A percentile compares a stretch with the other conserved stretches of the same genome.
These are phyloP conservation scores for Notospermus geniculatus DNA, from an alignment of 1,140 invertebrate species.

Conservation along the genomic window DNA sequence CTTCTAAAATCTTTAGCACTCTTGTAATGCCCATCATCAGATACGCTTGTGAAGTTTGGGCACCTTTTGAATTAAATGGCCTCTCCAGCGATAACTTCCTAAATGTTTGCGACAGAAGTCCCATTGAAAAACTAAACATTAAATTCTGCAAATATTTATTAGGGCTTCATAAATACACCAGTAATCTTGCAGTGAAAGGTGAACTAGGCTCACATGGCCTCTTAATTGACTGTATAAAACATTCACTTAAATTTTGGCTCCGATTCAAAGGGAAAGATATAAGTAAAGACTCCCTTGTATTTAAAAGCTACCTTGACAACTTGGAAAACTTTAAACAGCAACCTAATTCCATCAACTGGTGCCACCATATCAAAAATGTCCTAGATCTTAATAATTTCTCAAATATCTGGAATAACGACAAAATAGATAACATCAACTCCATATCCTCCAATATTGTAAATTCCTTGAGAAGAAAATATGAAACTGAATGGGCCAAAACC, in stretches of 20 bases:
- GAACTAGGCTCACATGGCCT: background rate
- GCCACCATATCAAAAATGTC: too few species aligned
- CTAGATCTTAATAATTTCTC: too few species aligned
- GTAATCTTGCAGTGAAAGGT: background rate
- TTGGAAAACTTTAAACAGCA: too few species aligned
- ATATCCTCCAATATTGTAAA: too few species aligned
- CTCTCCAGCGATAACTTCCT: background rate
- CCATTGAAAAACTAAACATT: background rate
- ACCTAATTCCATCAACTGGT: too few species aligned
- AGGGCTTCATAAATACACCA: background rate
- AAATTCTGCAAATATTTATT: background rate
- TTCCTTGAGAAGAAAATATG: too few species aligned
- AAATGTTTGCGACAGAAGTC: background rate
- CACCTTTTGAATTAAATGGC: background rate
- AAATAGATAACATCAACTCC: too few species aligned
- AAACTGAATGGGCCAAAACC: too few species aligned
- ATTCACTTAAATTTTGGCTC: background rate
- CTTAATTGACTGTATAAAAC: background rate
- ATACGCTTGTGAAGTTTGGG: background rate
- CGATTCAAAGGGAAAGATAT: too few species aligned
- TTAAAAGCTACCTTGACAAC: too few species aligned
- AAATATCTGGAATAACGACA: too few species aligned
- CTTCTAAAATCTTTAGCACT: background rate
- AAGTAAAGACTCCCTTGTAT: too few species aligned
- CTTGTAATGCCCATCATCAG: background rate